Conservation (phyloP, 2,113 vertebrate genomes). For the Tor tambroides region DNA sequence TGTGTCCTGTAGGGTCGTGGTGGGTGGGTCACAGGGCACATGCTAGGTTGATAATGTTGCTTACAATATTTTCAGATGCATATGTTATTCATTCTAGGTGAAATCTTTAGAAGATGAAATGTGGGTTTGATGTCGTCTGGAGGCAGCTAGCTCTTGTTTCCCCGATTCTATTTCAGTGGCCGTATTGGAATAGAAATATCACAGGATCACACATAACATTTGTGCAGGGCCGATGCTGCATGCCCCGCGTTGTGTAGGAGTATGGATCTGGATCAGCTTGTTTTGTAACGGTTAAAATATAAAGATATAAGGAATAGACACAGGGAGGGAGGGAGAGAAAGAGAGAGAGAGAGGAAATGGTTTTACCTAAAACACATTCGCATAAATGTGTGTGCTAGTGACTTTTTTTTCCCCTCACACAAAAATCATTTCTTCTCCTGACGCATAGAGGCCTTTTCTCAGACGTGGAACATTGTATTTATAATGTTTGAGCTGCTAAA, state of each 20-base stretch:
- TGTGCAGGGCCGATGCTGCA: neutral
- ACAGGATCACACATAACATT: conserved; percentile 9
- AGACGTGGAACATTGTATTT: neutral
- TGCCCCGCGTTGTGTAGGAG: neutral
- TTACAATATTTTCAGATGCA: neutral
- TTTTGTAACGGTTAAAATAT: conserved; percentile 37
- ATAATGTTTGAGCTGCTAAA: conserved; percentile 6
- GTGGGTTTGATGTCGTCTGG: conserved; percentile 5
- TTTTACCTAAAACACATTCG: neutral
- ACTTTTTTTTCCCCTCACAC: neutral
- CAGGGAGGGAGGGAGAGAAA: conserved; percentile 16
- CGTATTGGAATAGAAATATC: conserved; percentile 28
- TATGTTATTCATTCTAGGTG: neutral
- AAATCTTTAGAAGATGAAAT: neutral
- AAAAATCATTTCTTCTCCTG: neutral
- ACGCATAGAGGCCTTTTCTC: neutral
- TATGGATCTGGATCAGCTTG: conserved; percentile 30
- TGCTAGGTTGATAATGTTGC: too few species aligned
- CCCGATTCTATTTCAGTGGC: conserved; percentile 38
- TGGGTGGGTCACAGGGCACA: too few species aligned
- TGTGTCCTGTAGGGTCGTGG: too few species aligned
- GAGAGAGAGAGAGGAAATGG: neutral
- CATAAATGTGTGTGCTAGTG: neutral
- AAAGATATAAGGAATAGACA: conserved; percentile 54
- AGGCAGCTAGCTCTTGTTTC: conserved; percentile 20